phyloP scores from a whole-genome alignment of 1,140 invertebrate genomes.

The Zaprionus capensis region DNA sequence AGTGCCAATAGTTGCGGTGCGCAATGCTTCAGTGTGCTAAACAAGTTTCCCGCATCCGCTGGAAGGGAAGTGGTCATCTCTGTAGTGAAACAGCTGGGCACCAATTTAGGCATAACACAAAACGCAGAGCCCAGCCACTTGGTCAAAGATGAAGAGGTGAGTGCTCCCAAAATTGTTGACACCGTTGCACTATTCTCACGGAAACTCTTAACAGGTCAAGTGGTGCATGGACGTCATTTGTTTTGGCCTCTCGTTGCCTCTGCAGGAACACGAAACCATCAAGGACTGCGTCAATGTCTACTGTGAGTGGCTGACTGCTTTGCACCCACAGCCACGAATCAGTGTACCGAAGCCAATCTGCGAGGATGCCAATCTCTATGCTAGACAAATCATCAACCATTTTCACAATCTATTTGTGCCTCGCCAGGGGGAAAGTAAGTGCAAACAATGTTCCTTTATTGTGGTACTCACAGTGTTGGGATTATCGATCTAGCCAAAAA shows the following conservation, averaged over 20 bases:
- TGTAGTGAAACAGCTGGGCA: slow-evolving; percentile 92
- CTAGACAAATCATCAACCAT: slow-evolving; percentile 95
- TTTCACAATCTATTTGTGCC: slow-evolving; percentile 98
- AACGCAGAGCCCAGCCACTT: slow-evolving; percentile 91
- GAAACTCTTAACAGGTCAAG: slow-evolving; percentile 56
- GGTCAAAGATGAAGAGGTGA: slow-evolving; percentile 90
- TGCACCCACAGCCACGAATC: slow-evolving; percentile 92
- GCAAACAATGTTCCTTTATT: background rate
- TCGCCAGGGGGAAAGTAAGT: slow-evolving; percentile 94
- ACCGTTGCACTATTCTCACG: background rate
- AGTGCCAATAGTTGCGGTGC: slow-evolving; percentile 88
- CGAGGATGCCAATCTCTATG: slow-evolving; percentile 96
- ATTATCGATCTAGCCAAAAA: slow-evolving; percentile 6
- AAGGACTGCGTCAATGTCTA: slow-evolving; percentile 98
- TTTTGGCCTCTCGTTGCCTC: slow-evolving; percentile 94
- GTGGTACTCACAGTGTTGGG: background rate
- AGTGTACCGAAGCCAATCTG: slow-evolving; percentile 93
- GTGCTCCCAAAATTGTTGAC: background rate
- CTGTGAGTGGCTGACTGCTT: slow-evolving; percentile 97
- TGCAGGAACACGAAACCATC: slow-evolving; percentile 96
- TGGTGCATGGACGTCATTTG: slow-evolving; percentile 90
- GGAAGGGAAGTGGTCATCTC: slow-evolving; percentile 93
- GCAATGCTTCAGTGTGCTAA: slow-evolving; percentile 91
- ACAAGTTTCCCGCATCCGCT: slow-evolving; percentile 91
- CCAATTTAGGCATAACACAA: slow-evolving; percentile 90